Evolutionary conservation across 2,113 vertebrate species (phyloP).

Genomic region (Gobiocypris rarus): DNA sequence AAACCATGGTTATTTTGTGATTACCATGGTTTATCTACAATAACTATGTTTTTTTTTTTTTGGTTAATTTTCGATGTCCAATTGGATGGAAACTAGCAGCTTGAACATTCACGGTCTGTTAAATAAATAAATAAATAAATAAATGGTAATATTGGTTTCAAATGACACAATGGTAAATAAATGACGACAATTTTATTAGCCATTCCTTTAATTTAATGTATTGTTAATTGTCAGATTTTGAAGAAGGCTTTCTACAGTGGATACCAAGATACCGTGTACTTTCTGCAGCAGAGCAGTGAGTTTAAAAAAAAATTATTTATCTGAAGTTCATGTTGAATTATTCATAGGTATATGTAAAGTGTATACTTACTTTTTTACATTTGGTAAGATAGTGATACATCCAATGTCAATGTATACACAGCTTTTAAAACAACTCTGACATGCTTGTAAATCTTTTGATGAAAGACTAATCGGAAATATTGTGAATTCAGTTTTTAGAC

Average conservation of each 20-base stretch:
- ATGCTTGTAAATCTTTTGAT: neutral
- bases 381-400: neutral
- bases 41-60: too few species aligned
- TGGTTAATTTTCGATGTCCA: too few species aligned
- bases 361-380: neutral
- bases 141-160: neutral
- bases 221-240: slow-evolving; percentile 59
- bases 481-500: neutral
- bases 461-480: neutral
- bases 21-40: too few species aligned
- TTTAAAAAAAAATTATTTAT: too few species aligned
- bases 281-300: slow-evolving; percentile 67
- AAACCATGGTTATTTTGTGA: too few species aligned
- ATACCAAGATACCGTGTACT: slow-evolving; percentile 69
- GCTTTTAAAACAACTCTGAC: neutral
- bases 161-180: neutral
- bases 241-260: slow-evolving; percentile 70
- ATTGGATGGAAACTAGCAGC: neutral
- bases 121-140: too few species aligned
- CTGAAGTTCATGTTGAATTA: neutral
- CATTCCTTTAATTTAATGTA: neutral
- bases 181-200: rapidly evolving
- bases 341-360: neutral
- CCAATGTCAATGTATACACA: neutral
- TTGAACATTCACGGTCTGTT: neutral